Evolutionary conservation across 2,888 invertebrate genomes (phyloP).

Genomic region (Sinohyriopsis cumingii): DNA sequence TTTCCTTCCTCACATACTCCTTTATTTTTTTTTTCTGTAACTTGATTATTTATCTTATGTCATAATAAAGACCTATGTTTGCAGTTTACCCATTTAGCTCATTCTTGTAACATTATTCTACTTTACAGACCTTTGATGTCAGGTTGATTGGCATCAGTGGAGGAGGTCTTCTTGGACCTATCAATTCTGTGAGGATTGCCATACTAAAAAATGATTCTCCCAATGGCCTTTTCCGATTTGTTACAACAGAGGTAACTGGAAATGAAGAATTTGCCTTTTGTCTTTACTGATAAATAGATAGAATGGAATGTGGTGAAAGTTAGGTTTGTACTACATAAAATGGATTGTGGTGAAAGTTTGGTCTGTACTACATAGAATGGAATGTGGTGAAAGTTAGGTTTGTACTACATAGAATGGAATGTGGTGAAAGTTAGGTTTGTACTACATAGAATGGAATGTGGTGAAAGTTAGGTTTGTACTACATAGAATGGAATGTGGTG

Average conservation of each 20-base stretch:
- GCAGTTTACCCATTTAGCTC: neutral
- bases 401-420: too few species aligned
- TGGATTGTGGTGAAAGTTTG: too few species aligned
- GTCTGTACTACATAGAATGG: too few species aligned
- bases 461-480: too few species aligned
- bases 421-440: too few species aligned
- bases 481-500: too few species aligned
- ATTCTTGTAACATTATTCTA: slow-evolving; percentile 3
- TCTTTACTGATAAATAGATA: neutral
- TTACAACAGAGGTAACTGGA: slow-evolving; percentile 50
- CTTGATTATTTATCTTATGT: neutral
- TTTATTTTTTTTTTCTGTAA: too few species aligned
- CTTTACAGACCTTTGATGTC: slow-evolving; percentile 66
- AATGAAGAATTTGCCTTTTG: neutral
- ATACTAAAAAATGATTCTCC: slow-evolving; percentile 70
- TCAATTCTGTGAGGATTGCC: slow-evolving; percentile 58
- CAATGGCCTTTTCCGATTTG: slow-evolving; percentile 67
- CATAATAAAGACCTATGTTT: neutral
- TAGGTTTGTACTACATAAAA: too few species aligned
- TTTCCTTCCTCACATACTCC: too few species aligned
- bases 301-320: too few species aligned
- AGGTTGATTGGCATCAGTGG: slow-evolving; percentile 61
- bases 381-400: too few species aligned
- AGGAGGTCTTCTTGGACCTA: slow-evolving; percentile 54
- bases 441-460: too few species aligned